Percentiles rank a stretch among this genome's conserved stretches.
Conservation (phyloP, 1,140 invertebrate species). For the Tetramorium simillimum region DNA sequence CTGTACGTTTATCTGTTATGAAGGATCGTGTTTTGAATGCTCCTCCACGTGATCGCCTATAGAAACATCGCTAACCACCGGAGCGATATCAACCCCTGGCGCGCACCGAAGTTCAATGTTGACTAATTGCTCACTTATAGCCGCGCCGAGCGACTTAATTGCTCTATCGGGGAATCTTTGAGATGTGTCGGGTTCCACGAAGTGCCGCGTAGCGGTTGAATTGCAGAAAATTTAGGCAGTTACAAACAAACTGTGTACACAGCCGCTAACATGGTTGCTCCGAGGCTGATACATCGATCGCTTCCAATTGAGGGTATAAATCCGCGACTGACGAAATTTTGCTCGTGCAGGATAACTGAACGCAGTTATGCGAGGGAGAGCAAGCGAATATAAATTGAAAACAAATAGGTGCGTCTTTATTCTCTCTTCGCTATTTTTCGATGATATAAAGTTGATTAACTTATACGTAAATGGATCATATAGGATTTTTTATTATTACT, state of each 20-base stretch:
- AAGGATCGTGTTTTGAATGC: constrained; percentile 34
- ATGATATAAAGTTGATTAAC: background rate
- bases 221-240: constrained; percentile 54
- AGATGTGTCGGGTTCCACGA: constrained; percentile 26
- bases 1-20: constrained; percentile 23
- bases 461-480: background rate
- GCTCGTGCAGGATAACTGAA: constrained; percentile 9
- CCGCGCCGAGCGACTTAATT: constrained; percentile 38
- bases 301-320: constrained; percentile 11
- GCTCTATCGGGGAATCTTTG: constrained; percentile 49
- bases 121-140: constrained; percentile 53
- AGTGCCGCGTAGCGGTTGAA: constrained; percentile 28
- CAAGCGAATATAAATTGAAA: constrained; percentile 29
- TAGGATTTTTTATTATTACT: background rate
- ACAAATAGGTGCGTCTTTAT: constrained; percentile 7
- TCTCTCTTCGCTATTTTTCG: background rate
- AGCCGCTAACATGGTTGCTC: constrained; percentile 17
- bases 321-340: constrained; percentile 31
- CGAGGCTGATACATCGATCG: constrained; percentile 29
- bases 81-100: background rate
- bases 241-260: constrained; percentile 51
- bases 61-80: background rate
- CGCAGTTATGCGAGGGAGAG: background rate
- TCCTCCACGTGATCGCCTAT: constrained; percentile 35
- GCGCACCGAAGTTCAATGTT: constrained; percentile 31